Percentiles rank a stretch among this genome's conserved stretches.
These are phyloP conservation scores for Atractosteus spatula DNA, from an alignment of 2,113 vertebrate species.

Conservation along the genomic window DNA sequence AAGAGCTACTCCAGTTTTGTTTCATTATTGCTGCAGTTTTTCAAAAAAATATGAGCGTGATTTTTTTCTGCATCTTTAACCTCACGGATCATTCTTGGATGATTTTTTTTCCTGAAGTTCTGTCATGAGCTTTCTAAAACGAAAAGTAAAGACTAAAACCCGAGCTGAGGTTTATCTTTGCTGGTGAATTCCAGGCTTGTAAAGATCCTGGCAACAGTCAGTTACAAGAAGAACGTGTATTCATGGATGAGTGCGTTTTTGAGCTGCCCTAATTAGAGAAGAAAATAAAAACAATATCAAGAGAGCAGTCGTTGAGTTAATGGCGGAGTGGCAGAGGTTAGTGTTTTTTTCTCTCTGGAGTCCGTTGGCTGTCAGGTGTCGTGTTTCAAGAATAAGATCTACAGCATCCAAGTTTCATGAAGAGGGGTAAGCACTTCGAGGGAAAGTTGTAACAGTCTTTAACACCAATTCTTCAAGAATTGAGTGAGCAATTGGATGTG, in stretches of 20 bases:
- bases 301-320: constrained; percentile 29
- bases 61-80: no score
- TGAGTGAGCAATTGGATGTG: constrained; percentile 1
- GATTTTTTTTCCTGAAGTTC: no score
- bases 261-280: no score
- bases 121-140: no score
- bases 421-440: constrained; percentile 50
- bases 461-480: constrained; percentile 37
- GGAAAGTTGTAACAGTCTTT: constrained; percentile 62
- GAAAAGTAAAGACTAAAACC: no score
- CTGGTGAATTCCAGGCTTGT: no score
- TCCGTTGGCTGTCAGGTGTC: neutral
- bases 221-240: no score
- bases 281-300: neutral
- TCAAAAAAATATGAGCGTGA: neutral
- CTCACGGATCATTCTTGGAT: no score
- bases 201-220: no score
- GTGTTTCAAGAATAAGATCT: neutral
- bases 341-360: no score
- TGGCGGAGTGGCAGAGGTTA: neutral
- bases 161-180: no score
- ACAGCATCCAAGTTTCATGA: constrained; percentile 1
- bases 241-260: no score
- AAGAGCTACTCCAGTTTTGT: constrained; percentile 49
- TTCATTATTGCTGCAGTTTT: constrained; percentile 59